Evolutionary conservation across 2,113 vertebrate genomes (phyloP).

Genomic region (Elanus axillaris): DNA sequence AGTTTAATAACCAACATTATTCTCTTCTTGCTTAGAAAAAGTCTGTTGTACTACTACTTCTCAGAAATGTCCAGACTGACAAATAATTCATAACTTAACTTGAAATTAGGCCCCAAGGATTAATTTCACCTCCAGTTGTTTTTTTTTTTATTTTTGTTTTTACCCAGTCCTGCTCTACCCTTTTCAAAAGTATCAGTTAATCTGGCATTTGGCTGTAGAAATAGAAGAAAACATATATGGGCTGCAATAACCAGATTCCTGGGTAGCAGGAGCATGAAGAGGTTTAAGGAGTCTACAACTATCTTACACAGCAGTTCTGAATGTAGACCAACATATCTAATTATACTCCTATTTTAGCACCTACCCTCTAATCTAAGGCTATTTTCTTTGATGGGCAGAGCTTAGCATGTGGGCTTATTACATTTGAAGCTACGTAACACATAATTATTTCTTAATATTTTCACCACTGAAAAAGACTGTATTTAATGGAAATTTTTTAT

Average conservation of each 20-base stretch:
- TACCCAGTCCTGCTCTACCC: background rate
- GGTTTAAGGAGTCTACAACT: background rate
- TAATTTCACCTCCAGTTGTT: background rate
- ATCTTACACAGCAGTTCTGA: conserved; percentile 27
- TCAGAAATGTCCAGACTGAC: background rate
- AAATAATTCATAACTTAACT: background rate
- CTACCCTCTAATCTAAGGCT: background rate
- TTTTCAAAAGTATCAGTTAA: background rate
- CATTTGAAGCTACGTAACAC: background rate
- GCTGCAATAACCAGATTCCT: background rate
- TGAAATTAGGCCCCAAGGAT: background rate
- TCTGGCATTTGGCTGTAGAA: background rate
- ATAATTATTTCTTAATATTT: background rate
- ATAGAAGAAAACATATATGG: background rate
- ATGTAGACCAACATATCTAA: conserved; percentile 26
- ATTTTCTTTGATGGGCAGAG: background rate
- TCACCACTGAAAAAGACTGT: background rate
- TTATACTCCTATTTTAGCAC: background rate
- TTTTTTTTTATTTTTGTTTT: background rate
- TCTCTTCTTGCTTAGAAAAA: background rate
- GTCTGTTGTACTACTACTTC: background rate
- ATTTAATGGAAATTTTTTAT: background rate
- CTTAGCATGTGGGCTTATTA: background rate
- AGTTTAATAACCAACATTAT: background rate
- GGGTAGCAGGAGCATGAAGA: background rate